A percentile compares a stretch with the other conserved stretches of the same genome.
phyloP scores from a whole-genome alignment of 2,113 vertebrate species.

The Eudyptes chrysolophus region DNA sequence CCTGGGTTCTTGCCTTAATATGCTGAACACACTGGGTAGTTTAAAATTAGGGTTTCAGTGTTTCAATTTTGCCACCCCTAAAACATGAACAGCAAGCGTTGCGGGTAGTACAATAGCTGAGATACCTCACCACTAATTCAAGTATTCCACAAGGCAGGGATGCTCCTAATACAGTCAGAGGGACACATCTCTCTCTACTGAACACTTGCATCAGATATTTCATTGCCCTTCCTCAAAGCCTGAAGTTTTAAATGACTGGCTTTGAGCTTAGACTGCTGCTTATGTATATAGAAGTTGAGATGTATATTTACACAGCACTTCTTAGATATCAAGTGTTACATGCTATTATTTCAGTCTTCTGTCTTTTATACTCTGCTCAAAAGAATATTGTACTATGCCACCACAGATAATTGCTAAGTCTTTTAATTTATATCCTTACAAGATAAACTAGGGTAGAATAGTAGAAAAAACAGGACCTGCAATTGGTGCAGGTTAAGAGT shows the following conservation, averaged over 20 bases:
- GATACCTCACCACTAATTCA: background rate
- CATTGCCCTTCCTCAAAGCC: background rate
- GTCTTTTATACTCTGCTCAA: background rate
- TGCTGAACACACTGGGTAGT: background rate
- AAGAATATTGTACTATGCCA: background rate
- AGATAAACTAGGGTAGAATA: background rate
- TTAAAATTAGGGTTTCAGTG: background rate
- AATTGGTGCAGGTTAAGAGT: background rate
- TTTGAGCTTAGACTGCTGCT: background rate
- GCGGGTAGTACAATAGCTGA: background rate
- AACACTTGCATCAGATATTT: background rate
- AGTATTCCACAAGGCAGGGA: background rate
- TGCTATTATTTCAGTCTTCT: background rate
- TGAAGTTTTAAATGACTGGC: background rate
- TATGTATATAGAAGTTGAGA: background rate
- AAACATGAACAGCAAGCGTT: rapidly evolving
- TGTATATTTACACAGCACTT: background rate
- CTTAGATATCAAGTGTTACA: background rate
- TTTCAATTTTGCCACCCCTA: background rate
- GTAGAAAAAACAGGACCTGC: background rate
- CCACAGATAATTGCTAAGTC: background rate
- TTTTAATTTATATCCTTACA: background rate
- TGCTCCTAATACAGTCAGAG: background rate
- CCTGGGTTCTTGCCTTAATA: background rate
- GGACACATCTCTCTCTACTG: background rate